phyloP scores from a whole-genome alignment of 92 coral and sea anemone genomes.

The Bergia puertoricense region DNA sequence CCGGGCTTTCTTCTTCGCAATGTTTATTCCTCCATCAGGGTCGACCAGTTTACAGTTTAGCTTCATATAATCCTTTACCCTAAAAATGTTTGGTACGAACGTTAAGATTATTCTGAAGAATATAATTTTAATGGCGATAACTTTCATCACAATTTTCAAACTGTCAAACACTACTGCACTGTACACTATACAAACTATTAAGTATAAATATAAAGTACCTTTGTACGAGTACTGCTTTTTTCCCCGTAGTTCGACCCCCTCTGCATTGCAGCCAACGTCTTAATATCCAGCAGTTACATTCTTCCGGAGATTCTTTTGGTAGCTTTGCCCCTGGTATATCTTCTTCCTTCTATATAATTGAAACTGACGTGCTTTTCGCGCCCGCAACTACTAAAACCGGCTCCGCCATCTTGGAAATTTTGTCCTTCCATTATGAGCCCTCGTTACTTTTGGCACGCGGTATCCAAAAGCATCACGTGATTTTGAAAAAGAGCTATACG shows the following conservation, averaged over 20 bases:
- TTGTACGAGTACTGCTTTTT: constrained; percentile 56
- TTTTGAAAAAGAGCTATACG: constrained; percentile 43
- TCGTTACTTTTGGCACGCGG: constrained; percentile 41
- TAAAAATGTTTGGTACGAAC: constrained; percentile 20
- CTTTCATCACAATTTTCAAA: neutral
- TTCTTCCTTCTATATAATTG: constrained; percentile 53
- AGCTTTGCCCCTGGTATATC: constrained; percentile 68
- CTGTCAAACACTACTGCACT: neutral
- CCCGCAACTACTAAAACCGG: constrained; percentile 19
- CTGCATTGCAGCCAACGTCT: constrained; percentile 65
- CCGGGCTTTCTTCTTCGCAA: constrained; percentile 59
- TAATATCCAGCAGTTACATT: constrained; percentile 59
- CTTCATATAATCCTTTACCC: constrained; percentile 61
- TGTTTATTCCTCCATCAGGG: constrained; percentile 61
- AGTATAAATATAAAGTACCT: constrained; percentile 27
- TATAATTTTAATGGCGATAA: neutral
- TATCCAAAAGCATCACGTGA: constrained; percentile 34
- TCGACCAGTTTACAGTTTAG: constrained; percentile 53
- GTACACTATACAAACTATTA: neutral
- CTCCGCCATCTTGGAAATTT: constrained; percentile 44
- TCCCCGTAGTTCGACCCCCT: constrained; percentile 57
- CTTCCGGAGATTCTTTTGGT: constrained; percentile 55
- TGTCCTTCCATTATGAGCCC: constrained; percentile 51
- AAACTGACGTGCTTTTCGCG: constrained; percentile 34
- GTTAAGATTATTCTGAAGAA: constrained; percentile 22